phyloP scores from a whole-genome alignment of 2,888 invertebrate genomes.

The Torymus tubicola region DNA sequence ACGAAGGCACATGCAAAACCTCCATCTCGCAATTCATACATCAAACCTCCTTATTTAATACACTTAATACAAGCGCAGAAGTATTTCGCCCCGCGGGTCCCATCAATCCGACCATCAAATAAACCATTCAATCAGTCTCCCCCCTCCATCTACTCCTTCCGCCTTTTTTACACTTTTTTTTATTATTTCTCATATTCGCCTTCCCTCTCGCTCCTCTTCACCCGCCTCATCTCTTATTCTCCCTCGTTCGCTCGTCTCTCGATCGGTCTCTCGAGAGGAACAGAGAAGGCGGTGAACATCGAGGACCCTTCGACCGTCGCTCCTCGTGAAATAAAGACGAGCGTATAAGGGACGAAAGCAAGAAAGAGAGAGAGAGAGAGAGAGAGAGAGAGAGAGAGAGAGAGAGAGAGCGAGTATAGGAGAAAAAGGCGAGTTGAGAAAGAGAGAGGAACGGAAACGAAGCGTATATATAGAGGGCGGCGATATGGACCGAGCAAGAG shows the following conservation, averaged over 20 bases:
- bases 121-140: slow-evolving; percentile 40
- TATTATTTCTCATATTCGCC: slow-evolving; percentile 32
- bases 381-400: slow-evolving; percentile 5
- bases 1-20: too few species aligned
- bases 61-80: neutral
- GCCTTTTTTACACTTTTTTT: slow-evolving; percentile 30
- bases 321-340: slow-evolving; percentile 59
- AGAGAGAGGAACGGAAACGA: slow-evolving; percentile 43
- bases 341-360: neutral
- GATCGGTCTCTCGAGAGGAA: slow-evolving; percentile 28
- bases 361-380: slow-evolving; percentile 23
- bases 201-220: neutral
- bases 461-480: slow-evolving; percentile 19
- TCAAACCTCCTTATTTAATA: slow-evolving; percentile 17
- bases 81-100: neutral
- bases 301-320: slow-evolving; percentile 38
- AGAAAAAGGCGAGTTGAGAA: neutral
- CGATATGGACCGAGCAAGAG: slow-evolving; percentile 19
- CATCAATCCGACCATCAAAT: slow-evolving; percentile 45
- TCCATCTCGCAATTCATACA: neutral
- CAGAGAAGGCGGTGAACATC: slow-evolving; percentile 21
- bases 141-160: neutral
- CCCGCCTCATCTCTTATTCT: neutral
- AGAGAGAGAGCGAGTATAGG: neutral
- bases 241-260: neutral